These are phyloP conservation scores for Brachypteracias leptosomus DNA, from an alignment of 2,113 vertebrate species.

Conservation along the genomic window DNA sequence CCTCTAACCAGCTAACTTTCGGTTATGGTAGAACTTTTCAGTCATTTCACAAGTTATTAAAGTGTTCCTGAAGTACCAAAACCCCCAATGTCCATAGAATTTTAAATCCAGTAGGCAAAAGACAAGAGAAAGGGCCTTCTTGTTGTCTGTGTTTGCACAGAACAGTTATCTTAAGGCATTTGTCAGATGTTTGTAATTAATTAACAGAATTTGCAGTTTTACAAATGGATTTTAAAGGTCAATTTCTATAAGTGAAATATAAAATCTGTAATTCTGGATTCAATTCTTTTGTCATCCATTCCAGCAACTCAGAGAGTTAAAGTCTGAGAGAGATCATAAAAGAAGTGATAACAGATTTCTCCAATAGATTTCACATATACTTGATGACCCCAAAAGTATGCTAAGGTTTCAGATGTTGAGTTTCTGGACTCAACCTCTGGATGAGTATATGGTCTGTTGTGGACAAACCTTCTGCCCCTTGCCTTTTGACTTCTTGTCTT, in stretches of 20 bases:
- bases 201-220: neutral
- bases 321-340: neutral
- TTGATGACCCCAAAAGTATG: neutral
- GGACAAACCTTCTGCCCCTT: neutral
- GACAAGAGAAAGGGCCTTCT: neutral
- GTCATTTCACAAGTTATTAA: neutral
- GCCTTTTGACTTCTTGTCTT: neutral
- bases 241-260: neutral
- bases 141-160: neutral
- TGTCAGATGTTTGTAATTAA: neutral
- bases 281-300: neutral
- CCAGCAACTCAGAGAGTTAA: neutral
- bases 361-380: neutral
- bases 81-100: rapidly evolving
- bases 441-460: neutral
- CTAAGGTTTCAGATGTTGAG: neutral
- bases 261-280: neutral
- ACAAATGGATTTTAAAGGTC: neutral
- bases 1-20: neutral
- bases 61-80: neutral
- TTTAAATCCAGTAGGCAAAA: neutral
- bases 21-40: neutral
- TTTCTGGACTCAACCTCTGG: neutral
- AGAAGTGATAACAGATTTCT: neutral
- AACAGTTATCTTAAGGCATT: neutral